phyloP scores from a whole-genome alignment of 2,888 invertebrate genomes.

The Achlya flavicornis region DNA sequence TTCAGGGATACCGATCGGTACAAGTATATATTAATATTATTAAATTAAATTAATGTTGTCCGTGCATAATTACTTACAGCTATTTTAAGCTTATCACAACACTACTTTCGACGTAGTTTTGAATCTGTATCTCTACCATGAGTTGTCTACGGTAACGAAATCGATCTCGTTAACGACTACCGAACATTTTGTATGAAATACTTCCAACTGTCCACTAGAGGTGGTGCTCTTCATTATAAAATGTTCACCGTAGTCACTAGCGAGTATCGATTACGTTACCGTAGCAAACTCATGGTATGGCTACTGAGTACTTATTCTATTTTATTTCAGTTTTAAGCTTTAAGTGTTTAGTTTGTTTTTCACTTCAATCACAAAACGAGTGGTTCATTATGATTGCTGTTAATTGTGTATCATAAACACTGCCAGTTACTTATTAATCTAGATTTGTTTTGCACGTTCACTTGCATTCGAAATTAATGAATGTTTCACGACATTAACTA shows the following conservation, averaged over 20 bases:
- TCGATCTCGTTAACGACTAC: too few relatives aligned
- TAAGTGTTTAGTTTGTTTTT: neutral
- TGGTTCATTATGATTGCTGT: neutral
- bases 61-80: slow-evolving; percentile 26
- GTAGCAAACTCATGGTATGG: too few relatives aligned
- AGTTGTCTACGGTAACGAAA: too few relatives aligned
- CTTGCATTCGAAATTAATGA: slow-evolving; percentile 6
- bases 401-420: neutral
- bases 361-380: neutral
- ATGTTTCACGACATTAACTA: slow-evolving; percentile 36
- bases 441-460: neutral
- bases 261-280: too few relatives aligned
- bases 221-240: too few relatives aligned
- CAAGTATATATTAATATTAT: slow-evolving; percentile 73
- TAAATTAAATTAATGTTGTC: slow-evolving; percentile 37
- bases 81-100: slow-evolving; percentile 32
- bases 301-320: neutral
- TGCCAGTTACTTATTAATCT: neutral
- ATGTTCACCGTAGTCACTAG: too few relatives aligned
- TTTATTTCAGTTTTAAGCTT: neutral
- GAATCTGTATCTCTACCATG: slow-evolving; percentile 17
- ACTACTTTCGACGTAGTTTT: slow-evolving; percentile 58
- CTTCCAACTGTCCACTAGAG: too few relatives aligned
- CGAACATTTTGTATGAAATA: too few relatives aligned
- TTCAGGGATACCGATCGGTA: slow-evolving; percentile 69